A percentile compares a stretch with the other conserved stretches of the same genome.
These are phyloP conservation scores for Himalopsyche japonica DNA, from an alignment of 2,888 invertebrate species.

Conservation along the genomic window DNA sequence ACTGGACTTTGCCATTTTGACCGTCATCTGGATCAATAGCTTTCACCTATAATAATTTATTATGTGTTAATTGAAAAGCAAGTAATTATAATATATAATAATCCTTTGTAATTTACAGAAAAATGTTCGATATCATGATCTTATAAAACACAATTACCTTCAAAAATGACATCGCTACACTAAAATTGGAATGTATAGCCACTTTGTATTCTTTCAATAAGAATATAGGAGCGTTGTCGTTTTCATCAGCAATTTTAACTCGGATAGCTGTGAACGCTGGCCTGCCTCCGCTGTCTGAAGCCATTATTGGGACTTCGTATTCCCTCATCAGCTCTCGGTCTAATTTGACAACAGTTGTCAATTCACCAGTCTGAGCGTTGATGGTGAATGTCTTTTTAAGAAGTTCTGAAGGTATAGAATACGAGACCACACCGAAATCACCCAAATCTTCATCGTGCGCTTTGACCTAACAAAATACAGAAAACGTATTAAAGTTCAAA, in stretches of 20 bases:
- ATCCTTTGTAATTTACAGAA: too few species aligned
- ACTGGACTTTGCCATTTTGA: constrained; percentile 70
- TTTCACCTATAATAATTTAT: constrained; percentile 52
- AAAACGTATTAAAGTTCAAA: neutral
- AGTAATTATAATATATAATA: too few species aligned
- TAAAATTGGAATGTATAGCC: constrained; percentile 65
- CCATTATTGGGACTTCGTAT: constrained; percentile 79
- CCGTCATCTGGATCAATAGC: constrained; percentile 83
- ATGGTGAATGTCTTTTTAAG: constrained; percentile 75
- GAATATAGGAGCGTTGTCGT: constrained; percentile 82
- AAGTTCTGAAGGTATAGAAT: constrained; percentile 76
- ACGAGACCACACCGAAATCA: constrained; percentile 72
- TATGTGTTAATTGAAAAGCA: constrained; percentile 1
- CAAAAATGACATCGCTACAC: constrained; percentile 62
- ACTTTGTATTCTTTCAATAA: constrained; percentile 77
- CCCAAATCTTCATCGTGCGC: constrained; percentile 85
- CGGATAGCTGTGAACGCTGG: constrained; percentile 75
- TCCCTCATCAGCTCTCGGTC: constrained; percentile 69
- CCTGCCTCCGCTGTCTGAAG: constrained; percentile 80
- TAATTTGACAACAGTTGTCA: constrained; percentile 69
- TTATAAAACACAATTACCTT: too few species aligned
- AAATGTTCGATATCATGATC: too few species aligned
- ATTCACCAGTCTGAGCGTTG: constrained; percentile 71
- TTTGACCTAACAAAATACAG: constrained; percentile 56
- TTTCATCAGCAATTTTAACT: constrained; percentile 80